These are phyloP conservation scores for Steinernema carpocapsae DNA, from an alignment of 2,888 invertebrate species.

Conservation along the genomic window DNA sequence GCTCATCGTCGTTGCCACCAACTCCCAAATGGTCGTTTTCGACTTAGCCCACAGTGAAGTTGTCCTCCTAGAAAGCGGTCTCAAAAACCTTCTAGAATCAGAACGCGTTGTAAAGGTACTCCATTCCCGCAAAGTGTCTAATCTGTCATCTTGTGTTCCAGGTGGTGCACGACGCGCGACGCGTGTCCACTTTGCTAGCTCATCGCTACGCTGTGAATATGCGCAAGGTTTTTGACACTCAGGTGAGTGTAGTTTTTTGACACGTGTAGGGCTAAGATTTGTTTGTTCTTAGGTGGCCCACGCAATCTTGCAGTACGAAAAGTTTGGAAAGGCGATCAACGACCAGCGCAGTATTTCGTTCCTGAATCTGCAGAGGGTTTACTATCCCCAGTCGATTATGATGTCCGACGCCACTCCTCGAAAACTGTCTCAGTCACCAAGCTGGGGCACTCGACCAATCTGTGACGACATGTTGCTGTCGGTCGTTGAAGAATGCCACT, in stretches of 20 bases:
- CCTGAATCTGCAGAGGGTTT: constrained; percentile 77
- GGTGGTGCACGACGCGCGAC: constrained; percentile 64
- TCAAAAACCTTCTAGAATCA: constrained; percentile 62
- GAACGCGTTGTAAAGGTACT: constrained; percentile 61
- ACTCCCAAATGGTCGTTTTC: constrained; percentile 73
- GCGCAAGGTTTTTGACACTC: constrained; percentile 67
- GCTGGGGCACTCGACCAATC: constrained; percentile 66
- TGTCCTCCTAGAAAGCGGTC: constrained; percentile 64
- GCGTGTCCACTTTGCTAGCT: constrained; percentile 59
- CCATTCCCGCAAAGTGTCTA: not conserved
- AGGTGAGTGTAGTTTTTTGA: constrained; percentile 45
- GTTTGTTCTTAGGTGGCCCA: constrained; percentile 78
- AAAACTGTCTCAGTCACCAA: constrained; percentile 71
- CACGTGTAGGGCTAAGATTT: too few relatives aligned
- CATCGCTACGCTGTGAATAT: constrained; percentile 64
- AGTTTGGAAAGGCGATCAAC: constrained; percentile 86
- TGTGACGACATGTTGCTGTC: constrained; percentile 62
- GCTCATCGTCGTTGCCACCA: constrained; percentile 78
- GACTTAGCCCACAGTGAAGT: constrained; percentile 65
- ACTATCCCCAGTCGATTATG: constrained; percentile 77
- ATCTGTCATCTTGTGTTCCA: constrained; percentile 22
- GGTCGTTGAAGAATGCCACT: constrained; percentile 65
- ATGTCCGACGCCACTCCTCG: constrained; percentile 89
- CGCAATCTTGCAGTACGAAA: constrained; percentile 86
- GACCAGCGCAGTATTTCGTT: constrained; percentile 91